Conservation (phyloP, 53 echinoderm and acorn worm genomes). For the Astropecten irregularis region DNA sequence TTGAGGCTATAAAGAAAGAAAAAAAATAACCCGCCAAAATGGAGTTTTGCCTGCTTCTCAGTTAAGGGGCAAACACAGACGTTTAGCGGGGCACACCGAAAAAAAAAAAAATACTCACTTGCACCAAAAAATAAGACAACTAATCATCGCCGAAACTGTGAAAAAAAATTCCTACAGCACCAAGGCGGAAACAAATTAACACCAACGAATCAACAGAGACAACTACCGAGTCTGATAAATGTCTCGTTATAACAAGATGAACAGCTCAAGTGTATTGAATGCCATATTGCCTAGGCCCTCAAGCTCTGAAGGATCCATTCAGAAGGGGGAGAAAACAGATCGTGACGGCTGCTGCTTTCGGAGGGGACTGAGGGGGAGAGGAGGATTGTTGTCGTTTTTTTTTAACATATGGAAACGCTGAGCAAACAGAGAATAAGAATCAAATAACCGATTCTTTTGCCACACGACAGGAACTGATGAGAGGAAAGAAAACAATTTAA, state of each 20-base stretch:
- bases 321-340: conserved; percentile 35
- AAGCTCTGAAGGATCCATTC: conserved; percentile 50
- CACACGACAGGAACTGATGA: conserved; percentile 43
- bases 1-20: no score
- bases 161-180: conserved; percentile 62
- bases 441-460: conserved; percentile 64
- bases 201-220: conserved; percentile 59
- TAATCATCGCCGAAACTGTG: conserved; percentile 45
- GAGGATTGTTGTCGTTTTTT: no score
- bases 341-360: conserved; percentile 57
- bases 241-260: conserved; percentile 63
- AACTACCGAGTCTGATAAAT: conserved; percentile 57
- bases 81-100: neutral
- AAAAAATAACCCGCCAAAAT: neutral
- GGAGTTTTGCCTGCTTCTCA: neutral
- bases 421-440: conserved; percentile 66
- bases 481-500: conserved; percentile 58
- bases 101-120: no score
- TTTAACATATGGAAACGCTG: conserved; percentile 15
- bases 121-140: conserved; percentile 55
- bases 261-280: conserved; percentile 57
- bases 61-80: conserved; percentile 14
- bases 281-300: conserved; percentile 56
- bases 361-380: no score
- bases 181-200: conserved; percentile 64